phyloP scores from a whole-genome alignment of 1,140 invertebrate species.

The Acromyrmex charruanus region DNA sequence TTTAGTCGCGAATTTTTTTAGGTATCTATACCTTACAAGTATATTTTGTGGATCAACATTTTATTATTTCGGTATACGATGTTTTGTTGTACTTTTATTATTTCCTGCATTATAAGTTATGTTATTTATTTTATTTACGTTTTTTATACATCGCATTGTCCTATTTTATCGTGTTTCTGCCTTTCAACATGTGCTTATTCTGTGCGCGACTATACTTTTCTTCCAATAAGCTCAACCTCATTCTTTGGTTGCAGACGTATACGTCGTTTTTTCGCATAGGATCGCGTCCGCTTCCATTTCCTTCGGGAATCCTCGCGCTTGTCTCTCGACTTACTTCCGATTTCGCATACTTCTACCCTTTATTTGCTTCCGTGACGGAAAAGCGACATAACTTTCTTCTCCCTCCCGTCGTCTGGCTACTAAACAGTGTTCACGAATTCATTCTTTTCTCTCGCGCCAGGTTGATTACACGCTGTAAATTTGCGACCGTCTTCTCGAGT shows the following conservation, averaged over 20 bases:
- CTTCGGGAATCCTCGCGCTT: slow-evolving; percentile 42
- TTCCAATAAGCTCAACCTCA: slow-evolving; percentile 36
- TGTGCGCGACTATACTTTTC: neutral
- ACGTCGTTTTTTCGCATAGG: slow-evolving; percentile 39
- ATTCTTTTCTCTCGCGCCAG: neutral
- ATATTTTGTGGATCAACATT: neutral
- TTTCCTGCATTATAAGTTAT: neutral
- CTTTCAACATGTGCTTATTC: neutral
- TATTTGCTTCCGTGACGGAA: slow-evolving; percentile 30
- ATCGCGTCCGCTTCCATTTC: slow-evolving; percentile 54
- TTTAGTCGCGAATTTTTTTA: neutral
- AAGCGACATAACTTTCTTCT: slow-evolving; percentile 25
- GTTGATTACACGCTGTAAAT: slow-evolving; percentile 41
- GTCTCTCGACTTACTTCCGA: slow-evolving; percentile 44
- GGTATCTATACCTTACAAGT: neutral
- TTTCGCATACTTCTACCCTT: slow-evolving; percentile 10
- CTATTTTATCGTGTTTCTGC: slow-evolving; percentile 7
- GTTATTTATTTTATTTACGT: slow-evolving; percentile 16
- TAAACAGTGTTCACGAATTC: slow-evolving; percentile 27
- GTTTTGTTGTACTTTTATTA: slow-evolving; percentile 1
- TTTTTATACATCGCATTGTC: neutral
- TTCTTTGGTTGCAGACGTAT: neutral
- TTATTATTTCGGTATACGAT: neutral
- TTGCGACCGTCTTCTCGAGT: neutral
- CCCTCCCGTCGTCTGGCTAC: neutral